A percentile compares a stretch with the other conserved stretches of the same genome.
Evolutionary conservation across 2,113 vertebrate species (phyloP).

Genomic region (Chloebia gouldiae): DNA sequence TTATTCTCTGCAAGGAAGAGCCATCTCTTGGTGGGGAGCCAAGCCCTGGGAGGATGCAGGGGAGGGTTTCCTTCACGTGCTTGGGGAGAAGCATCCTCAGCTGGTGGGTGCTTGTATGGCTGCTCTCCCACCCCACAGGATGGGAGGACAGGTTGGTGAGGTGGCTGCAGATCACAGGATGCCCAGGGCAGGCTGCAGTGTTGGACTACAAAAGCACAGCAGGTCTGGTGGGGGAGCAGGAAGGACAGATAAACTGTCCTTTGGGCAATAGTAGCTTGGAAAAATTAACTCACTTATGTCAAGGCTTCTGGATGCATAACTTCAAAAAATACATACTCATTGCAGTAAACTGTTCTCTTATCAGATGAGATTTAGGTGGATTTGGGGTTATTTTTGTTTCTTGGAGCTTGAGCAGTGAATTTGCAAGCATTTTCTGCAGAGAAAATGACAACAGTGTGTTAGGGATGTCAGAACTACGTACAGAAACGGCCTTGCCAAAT

Average conservation of each 20-base stretch:
- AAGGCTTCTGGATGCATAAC: not conserved
- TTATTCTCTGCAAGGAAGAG: not conserved
- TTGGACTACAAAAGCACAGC: not conserved
- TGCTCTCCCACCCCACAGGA: not conserved
- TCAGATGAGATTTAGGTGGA: not conserved
- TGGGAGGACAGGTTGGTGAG: not conserved
- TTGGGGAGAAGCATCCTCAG: not conserved
- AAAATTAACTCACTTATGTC: not conserved
- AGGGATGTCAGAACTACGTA: rapidly evolving
- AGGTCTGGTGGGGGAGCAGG: rapidly evolving
- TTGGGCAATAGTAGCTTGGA: not conserved
- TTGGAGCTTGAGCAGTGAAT: not conserved
- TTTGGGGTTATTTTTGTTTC: not conserved
- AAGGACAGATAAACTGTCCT: not conserved
- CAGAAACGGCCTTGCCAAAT: not conserved
- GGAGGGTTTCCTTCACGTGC: not conserved
- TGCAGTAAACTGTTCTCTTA: not conserved
- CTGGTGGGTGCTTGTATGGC: not conserved
- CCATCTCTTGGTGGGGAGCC: not conserved
- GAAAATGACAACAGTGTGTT: not conserved
- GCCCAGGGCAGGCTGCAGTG: rapidly evolving
- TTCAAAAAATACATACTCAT: not conserved
- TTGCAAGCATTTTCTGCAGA: not conserved
- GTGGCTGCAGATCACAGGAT: not conserved
- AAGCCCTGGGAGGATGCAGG: not conserved